A percentile compares a stretch with the other conserved stretches of the same genome.
These are phyloP conservation scores for Acropora yongei DNA, from an alignment of 64 coral and sea anemone species.

Conservation along the genomic window DNA sequence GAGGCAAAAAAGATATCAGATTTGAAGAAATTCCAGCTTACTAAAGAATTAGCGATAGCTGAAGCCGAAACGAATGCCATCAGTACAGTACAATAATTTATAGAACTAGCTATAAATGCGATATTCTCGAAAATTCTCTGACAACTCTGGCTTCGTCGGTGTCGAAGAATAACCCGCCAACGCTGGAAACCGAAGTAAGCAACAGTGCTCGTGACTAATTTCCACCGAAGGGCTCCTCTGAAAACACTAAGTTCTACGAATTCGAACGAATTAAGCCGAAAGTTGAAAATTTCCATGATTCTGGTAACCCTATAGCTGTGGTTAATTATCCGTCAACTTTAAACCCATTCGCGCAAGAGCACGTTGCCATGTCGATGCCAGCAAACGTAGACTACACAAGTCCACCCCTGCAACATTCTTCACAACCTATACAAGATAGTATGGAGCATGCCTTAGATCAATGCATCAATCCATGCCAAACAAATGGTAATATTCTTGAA, in stretches of 20 bases:
- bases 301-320: not conserved
- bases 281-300: not conserved
- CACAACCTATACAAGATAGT: not conserved
- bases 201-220: not conserved
- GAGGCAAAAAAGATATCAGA: no score
- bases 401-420: not conserved
- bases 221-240: not conserved
- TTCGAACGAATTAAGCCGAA: not conserved
- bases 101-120: not conserved
- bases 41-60: no score
- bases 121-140: constrained; percentile 10
- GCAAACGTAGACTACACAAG: no score
- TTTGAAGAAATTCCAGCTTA: no score
- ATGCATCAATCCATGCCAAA: not conserved
- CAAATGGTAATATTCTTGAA: not conserved
- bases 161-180: not conserved
- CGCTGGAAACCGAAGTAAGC: not conserved
- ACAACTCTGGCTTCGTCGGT: not conserved
- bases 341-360: not conserved
- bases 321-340: not conserved
- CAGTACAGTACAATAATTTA: not conserved
- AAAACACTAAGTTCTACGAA: not conserved
- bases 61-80: no score
- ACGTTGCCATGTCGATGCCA: not conserved
- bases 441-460: not conserved